Evolutionary conservation across 2,888 invertebrate genomes (phyloP), one percentile per base, ranked within the genome.

Genomic region (Entomobrya multifasciata): DNA sequence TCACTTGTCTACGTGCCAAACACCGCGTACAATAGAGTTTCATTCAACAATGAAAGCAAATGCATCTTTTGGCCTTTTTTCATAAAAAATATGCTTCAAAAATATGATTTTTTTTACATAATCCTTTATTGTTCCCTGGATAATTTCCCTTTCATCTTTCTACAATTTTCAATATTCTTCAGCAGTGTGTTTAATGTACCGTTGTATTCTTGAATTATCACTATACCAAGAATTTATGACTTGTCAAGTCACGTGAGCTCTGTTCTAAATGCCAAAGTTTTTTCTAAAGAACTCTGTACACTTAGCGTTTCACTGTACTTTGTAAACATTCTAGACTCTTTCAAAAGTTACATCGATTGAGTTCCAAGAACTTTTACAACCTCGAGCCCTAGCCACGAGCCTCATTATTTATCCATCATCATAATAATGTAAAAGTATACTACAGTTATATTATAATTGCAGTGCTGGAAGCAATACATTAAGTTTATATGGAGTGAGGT

Each of bases 91-190:
- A 1, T 30, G 41, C 6, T 22, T 17, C 10, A 17, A 17, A 8
- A 17, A 49, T 15, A 70, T 1, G 27, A 30, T 49, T 49, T 72
- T 65, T 11, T 70, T 36, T 4, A 36, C 8, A 10, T 25, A 15
- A 49, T 49, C 27, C 30, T 47, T 72, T 49, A 72, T 72, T 25
- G 47, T 15, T 17, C 47, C 72, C 67, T 67, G 41, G 72, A 72
- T 72, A 72, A 27, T 72, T 72, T 67, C 13, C 67, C 67, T 30
- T 30, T 65, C 65, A 36, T 36, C 4, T 6, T 6, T 4, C 36
- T 8, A 10, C 5, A 65, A 41, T 36, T 65, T 41, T 36, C 30
- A 36, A 36, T 57, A 25, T 25, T 57, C 25, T 57, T 6, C 8
- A 36, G 5, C 22, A 3, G 11, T 8, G 25, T 25, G 57, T 6